Conservation (phyloP, 2,888 invertebrate species). For the Selenia dentaria region DNA sequence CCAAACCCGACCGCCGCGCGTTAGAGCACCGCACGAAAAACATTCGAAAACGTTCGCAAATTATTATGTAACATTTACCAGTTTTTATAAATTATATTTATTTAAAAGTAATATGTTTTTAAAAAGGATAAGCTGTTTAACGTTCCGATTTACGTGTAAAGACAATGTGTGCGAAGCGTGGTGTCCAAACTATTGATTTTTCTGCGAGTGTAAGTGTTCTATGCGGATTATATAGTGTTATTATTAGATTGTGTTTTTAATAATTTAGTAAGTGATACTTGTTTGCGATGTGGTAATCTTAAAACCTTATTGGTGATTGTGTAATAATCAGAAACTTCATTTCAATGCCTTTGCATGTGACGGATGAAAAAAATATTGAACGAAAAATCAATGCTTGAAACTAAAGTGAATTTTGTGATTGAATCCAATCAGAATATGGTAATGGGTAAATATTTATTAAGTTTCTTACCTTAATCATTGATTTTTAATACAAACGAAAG, state of each 20-base stretch:
- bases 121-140: conserved; percentile 25
- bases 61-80: conserved; percentile 69
- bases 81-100: conserved; percentile 38
- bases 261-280: conserved; percentile 48
- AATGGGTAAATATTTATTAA: too few relatives aligned
- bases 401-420: background rate
- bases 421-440: too few relatives aligned
- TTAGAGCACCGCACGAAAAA: conserved; percentile 61
- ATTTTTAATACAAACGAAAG: too few relatives aligned
- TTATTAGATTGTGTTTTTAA: conserved; percentile 57
- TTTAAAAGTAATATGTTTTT: conserved; percentile 37
- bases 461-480: too few relatives aligned
- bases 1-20: conserved; percentile 53
- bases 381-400: conserved; percentile 12
- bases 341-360: conserved; percentile 23
- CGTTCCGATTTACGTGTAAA: conserved; percentile 28
- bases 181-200: conserved; percentile 69
- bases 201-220: conserved; percentile 54
- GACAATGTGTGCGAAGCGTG: conserved; percentile 44
- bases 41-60: conserved; percentile 55
- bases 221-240: conserved; percentile 72
- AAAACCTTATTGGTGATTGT: conserved; percentile 1
- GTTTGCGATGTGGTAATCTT: conserved; percentile 1
- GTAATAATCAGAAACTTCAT: conserved; percentile 3
- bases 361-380: conserved; percentile 3